Evolutionary conservation across 2,113 vertebrate species (phyloP), one percentile per base, ranked within the genome.

Genomic region (Corythornis vintsioides): DNA sequence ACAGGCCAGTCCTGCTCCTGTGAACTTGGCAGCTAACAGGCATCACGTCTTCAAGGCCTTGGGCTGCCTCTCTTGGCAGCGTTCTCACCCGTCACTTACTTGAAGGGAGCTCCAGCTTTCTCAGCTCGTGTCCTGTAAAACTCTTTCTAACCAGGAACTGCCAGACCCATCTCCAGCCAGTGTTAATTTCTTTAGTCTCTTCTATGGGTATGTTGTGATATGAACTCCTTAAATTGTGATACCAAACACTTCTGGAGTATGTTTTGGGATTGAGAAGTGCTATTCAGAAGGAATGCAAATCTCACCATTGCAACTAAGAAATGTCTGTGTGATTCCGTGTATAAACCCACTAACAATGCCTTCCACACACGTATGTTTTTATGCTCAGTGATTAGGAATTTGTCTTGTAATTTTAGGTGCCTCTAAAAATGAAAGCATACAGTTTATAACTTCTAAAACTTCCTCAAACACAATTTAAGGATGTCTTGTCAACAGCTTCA

Each of bases 81-180:
- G 0, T 20, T 81, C 70, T 84, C 3, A 0, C 26, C 53, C 70
- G 24, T 28, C 9, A 0, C n/a, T 38, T 35, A 29, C 65, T 48
- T 50, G 67, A 56, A 74, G 55, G 31, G 48, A 79, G 61, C 61
- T 50, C 60, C 45, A 7, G 0, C 0, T n/a, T 64, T 70, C 78
- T 43, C 63, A 75, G 78, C 24, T 57, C 53, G 56, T 40, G 75
- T 88, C 33, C 65, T 28, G 29, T 55, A 38, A 24, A 66, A 17
- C 50, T 69, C 38, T 17, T 48, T 72, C 8, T 9, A 55, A 63
- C 42, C 42, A 84, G 69, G 59, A 42, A 12, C 61, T 55, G 65
- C 38, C 38, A 60, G 45, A 5, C 26, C 73, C 50, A 31, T 50
- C 56, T 40, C 24, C 9, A n/a, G 40, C 20, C 64, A 38, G 38